Evolutionary conservation across 2,113 vertebrate genomes (phyloP), one percentile per base, ranked within the genome.

Genomic region (Corythornis vintsioides): DNA sequence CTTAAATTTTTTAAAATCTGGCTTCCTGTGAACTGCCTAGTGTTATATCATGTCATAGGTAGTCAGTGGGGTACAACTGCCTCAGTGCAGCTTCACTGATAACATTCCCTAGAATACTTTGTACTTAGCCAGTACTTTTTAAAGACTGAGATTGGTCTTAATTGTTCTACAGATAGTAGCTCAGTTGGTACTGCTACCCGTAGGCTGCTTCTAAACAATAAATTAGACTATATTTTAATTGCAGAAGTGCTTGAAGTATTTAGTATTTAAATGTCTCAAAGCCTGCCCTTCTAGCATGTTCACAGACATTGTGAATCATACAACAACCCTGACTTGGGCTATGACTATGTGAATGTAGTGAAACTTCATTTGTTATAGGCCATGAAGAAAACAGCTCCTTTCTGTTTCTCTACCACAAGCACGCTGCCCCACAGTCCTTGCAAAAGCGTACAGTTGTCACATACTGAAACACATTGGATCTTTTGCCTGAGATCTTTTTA

Each of bases 371-470:
- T 67, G 25, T 59, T 52, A 52, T 19, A 71, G 28, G n/a, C 2
- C 21, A 20, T 7, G 14, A 73, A 79, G 21, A 5, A 55, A 70
- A n/a, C 4, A 63, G 6, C 15, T 18, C 6, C 18, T 83, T 89
- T 82, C 43, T 22, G 8, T 42, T 88, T 21, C 10, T 71, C 28
- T 29, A 4, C 38, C 3, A 40, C 50, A 53, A 20, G 14, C 29
- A 4, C 2, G 1, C 1, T 53, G 22, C 8, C 20, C n/a, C 3
- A 4, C 7, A 69, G 55, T 15, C 21, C 13, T 78, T 71, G 31
- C 38, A 28, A 71, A 71, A 48, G 15, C 66, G 21, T 55, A 11
- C 5, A 17, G 25, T 66, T 84, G 65, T 38, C 43, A 33, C 15
- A 10, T 40, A 81, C 25, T 59, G 9, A 59, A 71, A 71, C 4